These are phyloP conservation scores for Aleiodes alternator DNA, from an alignment of 2,888 invertebrate genomes.

Conservation along the genomic window DNA sequence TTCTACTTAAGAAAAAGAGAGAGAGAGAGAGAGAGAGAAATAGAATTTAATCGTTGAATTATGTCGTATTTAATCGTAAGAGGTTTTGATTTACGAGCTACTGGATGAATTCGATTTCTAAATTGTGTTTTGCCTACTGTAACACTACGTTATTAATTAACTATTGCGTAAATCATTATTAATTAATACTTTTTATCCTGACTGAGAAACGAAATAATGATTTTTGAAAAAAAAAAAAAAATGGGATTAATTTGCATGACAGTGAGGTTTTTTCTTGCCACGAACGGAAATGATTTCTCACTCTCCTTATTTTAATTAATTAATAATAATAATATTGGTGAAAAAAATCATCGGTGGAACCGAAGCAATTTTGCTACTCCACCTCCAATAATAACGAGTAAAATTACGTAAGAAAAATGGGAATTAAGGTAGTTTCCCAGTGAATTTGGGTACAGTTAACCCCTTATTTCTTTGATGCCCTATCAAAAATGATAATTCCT, in stretches of 20 bases:
- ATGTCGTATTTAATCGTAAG: conserved; percentile 63
- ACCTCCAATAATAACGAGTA: neutral
- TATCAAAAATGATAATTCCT: too few relatives aligned
- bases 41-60: conserved; percentile 62
- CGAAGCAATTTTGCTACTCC: conserved; percentile 1
- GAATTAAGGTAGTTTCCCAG: neutral
- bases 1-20: conserved; percentile 23
- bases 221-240: neutral
- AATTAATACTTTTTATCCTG: conserved; percentile 18
- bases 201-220: neutral
- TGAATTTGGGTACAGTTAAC: too few relatives aligned
- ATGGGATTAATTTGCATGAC: conserved; percentile 8
- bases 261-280: neutral
- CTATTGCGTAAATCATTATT: conserved; percentile 45
- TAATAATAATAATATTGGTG: conserved; percentile 20
- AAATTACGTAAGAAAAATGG: neutral
- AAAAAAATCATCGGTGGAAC: conserved; percentile 32
- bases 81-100: conserved; percentile 60
- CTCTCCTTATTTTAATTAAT: conserved; percentile 20
- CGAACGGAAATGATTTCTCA: neutral
- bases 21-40: neutral
- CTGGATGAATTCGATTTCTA: conserved; percentile 62
- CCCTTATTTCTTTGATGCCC: too few relatives aligned
- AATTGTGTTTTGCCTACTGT: conserved; percentile 60
- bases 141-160: conserved; percentile 47